A percentile compares a stretch with the other conserved stretches of the same genome.
phyloP scores from a whole-genome alignment of 2,797 vertebrate species.

The Notamacropus eugenii region DNA sequence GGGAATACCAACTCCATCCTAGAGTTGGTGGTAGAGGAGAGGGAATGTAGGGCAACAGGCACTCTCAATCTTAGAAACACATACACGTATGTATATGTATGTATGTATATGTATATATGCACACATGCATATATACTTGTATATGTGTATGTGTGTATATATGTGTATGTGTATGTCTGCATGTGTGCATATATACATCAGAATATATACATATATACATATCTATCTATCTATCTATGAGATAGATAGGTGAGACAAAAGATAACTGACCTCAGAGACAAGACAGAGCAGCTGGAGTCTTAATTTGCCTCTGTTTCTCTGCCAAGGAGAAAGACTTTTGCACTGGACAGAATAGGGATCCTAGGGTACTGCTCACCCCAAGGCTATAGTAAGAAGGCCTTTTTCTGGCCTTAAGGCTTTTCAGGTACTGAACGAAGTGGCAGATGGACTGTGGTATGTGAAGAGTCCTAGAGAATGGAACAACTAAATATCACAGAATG shows the following conservation, averaged over 20 bases:
- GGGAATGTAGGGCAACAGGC: neutral
- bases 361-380: neutral
- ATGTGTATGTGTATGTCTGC: too few relatives aligned
- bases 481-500: too few relatives aligned
- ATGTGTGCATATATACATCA: too few relatives aligned
- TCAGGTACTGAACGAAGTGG: too few relatives aligned
- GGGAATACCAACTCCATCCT: neutral
- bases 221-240: too few relatives aligned
- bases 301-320: neutral
- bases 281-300: neutral
- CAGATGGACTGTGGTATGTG: too few relatives aligned
- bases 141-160: too few relatives aligned
- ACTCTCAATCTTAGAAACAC: neutral
- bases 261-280: neutral
- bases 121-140: too few relatives aligned
- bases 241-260: neutral
- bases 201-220: too few relatives aligned
- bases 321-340: neutral
- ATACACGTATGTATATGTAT: too few relatives aligned
- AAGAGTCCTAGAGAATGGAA: too few relatives aligned
- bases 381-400: neutral
- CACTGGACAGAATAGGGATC: neutral
- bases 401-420: neutral
- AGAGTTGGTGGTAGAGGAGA: neutral
- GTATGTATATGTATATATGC: too few relatives aligned